Conservation (phyloP, 2,888 invertebrate species). For the Drosophila tanythrix region DNA sequence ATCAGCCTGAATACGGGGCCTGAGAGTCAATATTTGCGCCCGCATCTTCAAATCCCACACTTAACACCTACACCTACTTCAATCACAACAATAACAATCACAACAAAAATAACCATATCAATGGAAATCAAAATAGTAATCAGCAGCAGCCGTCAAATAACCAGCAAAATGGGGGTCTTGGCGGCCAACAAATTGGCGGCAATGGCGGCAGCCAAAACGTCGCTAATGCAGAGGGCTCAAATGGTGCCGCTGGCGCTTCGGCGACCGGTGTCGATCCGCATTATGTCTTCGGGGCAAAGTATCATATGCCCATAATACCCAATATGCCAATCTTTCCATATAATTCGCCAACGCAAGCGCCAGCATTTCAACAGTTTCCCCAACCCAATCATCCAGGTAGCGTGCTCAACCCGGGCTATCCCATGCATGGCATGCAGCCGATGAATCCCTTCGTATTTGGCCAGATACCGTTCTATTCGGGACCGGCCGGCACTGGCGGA, state of each 20-base stretch:
- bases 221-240: conserved; percentile 40
- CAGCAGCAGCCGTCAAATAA: conserved; percentile 14
- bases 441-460: conserved; percentile 85
- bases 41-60: conserved; percentile 83
- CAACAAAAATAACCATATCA: conserved; percentile 50
- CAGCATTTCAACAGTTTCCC: conserved; percentile 84
- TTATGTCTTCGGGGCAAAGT: conserved; percentile 84
- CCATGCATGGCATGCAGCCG: conserved; percentile 82
- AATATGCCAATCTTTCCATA: conserved; percentile 84
- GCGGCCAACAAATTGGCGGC: conserved; percentile 42
- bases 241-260: conserved; percentile 66
- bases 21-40: conserved; percentile 81
- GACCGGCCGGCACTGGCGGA: conserved; percentile 83
- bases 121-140: conserved; percentile 23
- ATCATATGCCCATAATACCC: conserved; percentile 83
- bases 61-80: conserved; percentile 81
- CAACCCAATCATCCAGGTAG: conserved; percentile 85
- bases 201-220: conserved; percentile 32
- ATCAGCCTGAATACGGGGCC: conserved; percentile 84
- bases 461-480: conserved; percentile 81
- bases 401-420: conserved; percentile 83
- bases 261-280: conserved; percentile 83
- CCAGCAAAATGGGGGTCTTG: conserved; percentile 35
- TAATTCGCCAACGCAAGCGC: conserved; percentile 83
- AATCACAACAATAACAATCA: conserved; percentile 51